Conservation (phyloP, 2,888 invertebrate species). For the Apeira syringaria region DNA sequence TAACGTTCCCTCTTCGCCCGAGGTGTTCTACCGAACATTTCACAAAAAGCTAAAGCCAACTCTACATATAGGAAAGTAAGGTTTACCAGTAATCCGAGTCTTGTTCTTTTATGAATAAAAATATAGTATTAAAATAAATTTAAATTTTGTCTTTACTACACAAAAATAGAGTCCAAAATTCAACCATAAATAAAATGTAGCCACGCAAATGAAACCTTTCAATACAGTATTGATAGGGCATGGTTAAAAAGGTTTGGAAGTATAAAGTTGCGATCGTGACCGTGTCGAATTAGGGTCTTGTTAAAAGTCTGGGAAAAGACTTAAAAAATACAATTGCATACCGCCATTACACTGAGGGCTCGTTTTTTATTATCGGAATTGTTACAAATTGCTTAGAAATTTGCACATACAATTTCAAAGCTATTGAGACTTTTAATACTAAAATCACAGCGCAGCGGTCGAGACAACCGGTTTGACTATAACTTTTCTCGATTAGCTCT, state of each 20-base stretch:
- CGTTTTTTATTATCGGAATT: conserved; percentile 15
- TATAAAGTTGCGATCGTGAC: conserved; percentile 31
- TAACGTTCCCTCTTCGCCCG: conserved; percentile 34
- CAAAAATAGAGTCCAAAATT: conserved; percentile 8
- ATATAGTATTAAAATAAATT: conserved; percentile 2
- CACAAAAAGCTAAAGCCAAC: conserved; percentile 4
- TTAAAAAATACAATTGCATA: conserved; percentile 23
- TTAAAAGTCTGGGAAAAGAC: conserved; percentile 33
- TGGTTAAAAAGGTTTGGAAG: not conserved
- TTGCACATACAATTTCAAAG: too few species aligned
- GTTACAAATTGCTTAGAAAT: too few species aligned
- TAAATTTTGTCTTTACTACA: conserved; percentile 1
- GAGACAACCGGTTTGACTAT: too few species aligned
- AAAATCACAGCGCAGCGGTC: too few species aligned
- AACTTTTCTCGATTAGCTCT: too few species aligned
- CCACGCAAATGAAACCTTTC: conserved; percentile 1
- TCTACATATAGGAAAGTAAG: conserved; percentile 1
- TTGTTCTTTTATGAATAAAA: not conserved
- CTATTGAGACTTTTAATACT: too few species aligned
- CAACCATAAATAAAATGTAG: conserved; percentile 5
- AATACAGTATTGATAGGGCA: not conserved
- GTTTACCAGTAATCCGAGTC: not conserved
- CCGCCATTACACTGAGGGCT: not conserved
- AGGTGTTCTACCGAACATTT: conserved; percentile 30
- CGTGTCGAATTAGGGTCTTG: conserved; percentile 35